Evolutionary conservation across 30 jellyfish, hydroid and myxozoan species (phyloP), one percentile per base, ranked within the genome.

Genomic region (Calvadosia cruxmelitensis): DNA sequence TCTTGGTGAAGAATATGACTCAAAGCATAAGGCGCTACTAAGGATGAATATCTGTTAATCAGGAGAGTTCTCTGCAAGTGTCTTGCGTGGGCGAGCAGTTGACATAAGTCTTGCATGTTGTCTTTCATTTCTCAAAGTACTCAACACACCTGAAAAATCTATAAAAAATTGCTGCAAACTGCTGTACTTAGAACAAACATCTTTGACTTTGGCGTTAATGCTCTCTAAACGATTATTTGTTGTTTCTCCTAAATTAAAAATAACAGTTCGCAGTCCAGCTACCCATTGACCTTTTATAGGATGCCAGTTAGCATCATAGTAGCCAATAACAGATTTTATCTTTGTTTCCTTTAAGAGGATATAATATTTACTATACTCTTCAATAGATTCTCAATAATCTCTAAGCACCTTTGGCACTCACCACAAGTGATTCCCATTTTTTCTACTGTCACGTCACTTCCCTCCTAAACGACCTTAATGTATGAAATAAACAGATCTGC

Each of bases 241-340:
- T 49, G 83, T 42, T 20, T 42, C 57, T 20, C 57, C 57, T 42
- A 42, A 42, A 42, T 42, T 42, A 20, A 42, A 42, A 42, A 42
- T 20, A 42, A 20, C 10, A 42, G 10, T 20, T 42, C 57, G 10
- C 57, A 69, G 3, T 25, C 91, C 85, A 23, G 26, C 31, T 24
- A 77, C 91, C 91, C 91, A 77, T 52, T 77, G 84, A 13, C 42
- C 66, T 32, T 64, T 33, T 26, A 77, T 77, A 7, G 84, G 76
- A 27, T 51, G 76, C 91, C 89, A 77, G 68, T 77, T 77, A 23
- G 29, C 83, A 20, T 49, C 68, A 48, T 27, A 77, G 53, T 77
- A 77, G 27, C 57, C 36, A 31, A 77, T 68, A 26, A 77, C 89
- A 0, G 83, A 49, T 28, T 27, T 27, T 1, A 68, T 49, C 3